Evolutionary conservation across 2,113 vertebrate species (phyloP).

Genomic region (Salvator merianae): DNA sequence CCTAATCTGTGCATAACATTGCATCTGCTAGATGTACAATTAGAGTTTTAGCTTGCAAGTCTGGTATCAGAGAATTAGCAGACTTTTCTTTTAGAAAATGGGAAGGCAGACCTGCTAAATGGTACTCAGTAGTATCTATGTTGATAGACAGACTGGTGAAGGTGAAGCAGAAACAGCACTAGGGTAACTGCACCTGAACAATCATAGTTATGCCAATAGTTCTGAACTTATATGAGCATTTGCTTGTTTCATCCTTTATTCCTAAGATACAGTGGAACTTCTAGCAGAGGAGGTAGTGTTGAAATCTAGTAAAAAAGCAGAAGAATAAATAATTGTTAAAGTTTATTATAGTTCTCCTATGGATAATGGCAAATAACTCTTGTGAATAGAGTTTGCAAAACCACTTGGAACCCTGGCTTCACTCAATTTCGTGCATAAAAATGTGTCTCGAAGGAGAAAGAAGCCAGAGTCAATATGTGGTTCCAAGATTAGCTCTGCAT

Average conservation of each 20-base stretch:
- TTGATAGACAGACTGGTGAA: neutral
- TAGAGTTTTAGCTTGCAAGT: neutral
- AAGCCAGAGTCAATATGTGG: neutral
- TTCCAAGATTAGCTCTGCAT: too few relatives aligned
- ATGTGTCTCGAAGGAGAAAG: neutral
- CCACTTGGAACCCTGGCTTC: neutral
- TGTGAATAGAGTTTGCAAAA: neutral
- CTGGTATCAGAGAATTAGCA: neutral
- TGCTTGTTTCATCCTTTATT: neutral
- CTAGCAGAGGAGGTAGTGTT: neutral
- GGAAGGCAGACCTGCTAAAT: neutral
- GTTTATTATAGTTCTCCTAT: neutral
- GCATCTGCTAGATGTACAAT: neutral
- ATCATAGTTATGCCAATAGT: neutral
- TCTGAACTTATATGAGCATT: too few relatives aligned
- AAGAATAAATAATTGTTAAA: neutral
- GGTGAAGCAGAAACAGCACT: neutral
- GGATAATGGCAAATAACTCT: neutral
- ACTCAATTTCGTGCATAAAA: neutral
- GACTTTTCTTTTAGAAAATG: neutral
- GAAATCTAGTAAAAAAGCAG: too few relatives aligned
- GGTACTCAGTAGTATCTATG: neutral
- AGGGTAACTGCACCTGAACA: too few relatives aligned
- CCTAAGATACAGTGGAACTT: neutral
- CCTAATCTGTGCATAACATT: too few relatives aligned